phyloP scores from a whole-genome alignment of 2,797 vertebrate genomes.

The Netta rufina region DNA sequence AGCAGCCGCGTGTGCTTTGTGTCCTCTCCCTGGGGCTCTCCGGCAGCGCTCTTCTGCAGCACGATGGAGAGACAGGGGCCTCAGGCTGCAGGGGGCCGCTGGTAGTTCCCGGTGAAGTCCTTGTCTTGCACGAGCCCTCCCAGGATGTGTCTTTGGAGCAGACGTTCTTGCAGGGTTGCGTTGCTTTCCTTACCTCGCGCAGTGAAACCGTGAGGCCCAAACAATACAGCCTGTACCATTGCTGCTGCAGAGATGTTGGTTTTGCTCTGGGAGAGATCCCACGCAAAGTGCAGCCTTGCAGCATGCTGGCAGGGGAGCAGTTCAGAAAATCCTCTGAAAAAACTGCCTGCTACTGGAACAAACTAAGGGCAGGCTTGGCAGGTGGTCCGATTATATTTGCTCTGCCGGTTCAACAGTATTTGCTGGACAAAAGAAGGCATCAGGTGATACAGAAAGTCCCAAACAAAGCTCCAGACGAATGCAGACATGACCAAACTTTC shows the following conservation, averaged over 20 bases:
- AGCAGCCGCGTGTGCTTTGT: accelerated
- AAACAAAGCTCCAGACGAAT: background rate
- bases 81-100: background rate
- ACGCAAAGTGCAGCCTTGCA: background rate
- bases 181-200: background rate
- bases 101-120: background rate
- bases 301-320: background rate
- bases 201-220: background rate
- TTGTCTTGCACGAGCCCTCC: accelerated
- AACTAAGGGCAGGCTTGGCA: conserved; percentile 8
- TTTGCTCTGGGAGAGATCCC: background rate
- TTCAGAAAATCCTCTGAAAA: background rate
- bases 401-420: conserved; percentile 8
- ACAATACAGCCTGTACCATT: background rate
- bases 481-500: background rate
- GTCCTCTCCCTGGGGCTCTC: background rate
- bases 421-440: conserved; percentile 41
- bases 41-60: accelerated
- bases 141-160: background rate
- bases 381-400: conserved; percentile 35
- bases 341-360: background rate
- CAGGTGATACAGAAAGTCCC: conserved; percentile 32
- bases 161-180: background rate
- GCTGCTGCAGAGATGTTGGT: background rate
- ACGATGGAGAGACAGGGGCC: background rate